A percentile compares a stretch with the other conserved stretches of the same genome.
Evolutionary conservation across 2,888 invertebrate genomes (phyloP).

Genomic region (Drosophila lacicola): DNA sequence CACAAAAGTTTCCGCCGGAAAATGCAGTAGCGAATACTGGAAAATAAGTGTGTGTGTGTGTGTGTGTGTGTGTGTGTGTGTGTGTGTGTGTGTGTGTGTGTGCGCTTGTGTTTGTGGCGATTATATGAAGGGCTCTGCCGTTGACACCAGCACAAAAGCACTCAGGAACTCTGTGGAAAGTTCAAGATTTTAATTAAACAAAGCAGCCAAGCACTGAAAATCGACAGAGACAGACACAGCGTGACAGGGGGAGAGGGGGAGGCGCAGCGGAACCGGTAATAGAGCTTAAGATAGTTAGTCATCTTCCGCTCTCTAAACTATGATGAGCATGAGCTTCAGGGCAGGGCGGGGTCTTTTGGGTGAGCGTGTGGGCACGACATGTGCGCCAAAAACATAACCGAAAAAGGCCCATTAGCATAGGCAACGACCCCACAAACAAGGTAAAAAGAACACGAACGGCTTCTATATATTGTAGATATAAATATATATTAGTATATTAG

Average conservation of each 20-base stretch:
- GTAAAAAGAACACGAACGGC: conserved; percentile 14
- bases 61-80: neutral
- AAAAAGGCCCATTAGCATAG: conserved; percentile 57
- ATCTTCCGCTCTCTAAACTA: conserved; percentile 46
- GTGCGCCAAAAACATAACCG: conserved; percentile 41
- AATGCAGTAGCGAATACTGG: conserved; percentile 14
- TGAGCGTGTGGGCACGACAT: conserved; percentile 53
- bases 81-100: neutral
- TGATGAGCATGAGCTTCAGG: conserved; percentile 26
- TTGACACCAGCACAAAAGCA: conserved; percentile 45
- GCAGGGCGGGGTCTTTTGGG: conserved; percentile 15
- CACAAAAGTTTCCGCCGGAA: conserved; percentile 39
- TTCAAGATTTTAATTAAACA: conserved; percentile 66
- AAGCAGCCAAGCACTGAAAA: conserved; percentile 55
- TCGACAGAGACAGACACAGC: conserved; percentile 2
- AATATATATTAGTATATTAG: neutral
- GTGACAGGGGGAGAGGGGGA: neutral
- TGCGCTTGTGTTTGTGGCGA: neutral
- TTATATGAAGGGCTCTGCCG: conserved; percentile 25
- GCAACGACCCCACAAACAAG: conserved; percentile 55
- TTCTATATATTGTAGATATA: neutral
- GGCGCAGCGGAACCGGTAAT: conserved; percentile 11
- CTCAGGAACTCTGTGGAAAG: conserved; percentile 34
- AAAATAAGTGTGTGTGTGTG: neutral
- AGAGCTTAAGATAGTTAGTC: conserved; percentile 29